Evolutionary conservation across 2,797 vertebrate species (phyloP).

Genomic region (Anabacerthia variegaticeps): DNA sequence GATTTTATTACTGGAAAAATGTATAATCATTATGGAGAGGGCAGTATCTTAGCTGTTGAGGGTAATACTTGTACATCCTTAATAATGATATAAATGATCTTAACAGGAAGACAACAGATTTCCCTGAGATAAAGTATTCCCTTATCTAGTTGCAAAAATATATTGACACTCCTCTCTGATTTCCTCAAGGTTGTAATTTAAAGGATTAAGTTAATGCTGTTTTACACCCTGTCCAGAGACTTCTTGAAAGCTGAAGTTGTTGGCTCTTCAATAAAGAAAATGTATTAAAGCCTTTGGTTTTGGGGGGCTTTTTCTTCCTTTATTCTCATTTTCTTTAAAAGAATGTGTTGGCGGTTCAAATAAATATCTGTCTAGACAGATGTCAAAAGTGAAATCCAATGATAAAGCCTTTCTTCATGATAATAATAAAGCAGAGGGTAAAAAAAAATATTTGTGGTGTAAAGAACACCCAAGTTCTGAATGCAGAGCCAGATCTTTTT

Average conservation of each 20-base stretch:
- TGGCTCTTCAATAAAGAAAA: slow-evolving; percentile 32
- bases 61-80: background rate
- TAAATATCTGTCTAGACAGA: slow-evolving; percentile 26
- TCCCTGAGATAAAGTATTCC: background rate
- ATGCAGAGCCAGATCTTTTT: background rate
- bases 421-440: background rate
- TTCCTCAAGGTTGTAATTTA: slow-evolving; percentile 43
- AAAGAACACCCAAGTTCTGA: background rate
- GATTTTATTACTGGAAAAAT: background rate
- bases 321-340: background rate
- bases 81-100: slow-evolving; percentile 30
- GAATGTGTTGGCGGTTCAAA: slow-evolving; percentile 2
- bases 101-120: slow-evolving; percentile 29
- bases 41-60: background rate
- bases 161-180: background rate
- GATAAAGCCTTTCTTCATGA: background rate
- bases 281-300: background rate
- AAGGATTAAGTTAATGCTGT: slow-evolving; percentile 29
- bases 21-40: background rate
- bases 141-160: slow-evolving; percentile 12
- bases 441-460: background rate
- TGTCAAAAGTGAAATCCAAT: slow-evolving; percentile 13
- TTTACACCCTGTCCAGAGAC: slow-evolving; percentile 26
- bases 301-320: fast-evolving
- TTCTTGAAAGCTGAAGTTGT: background rate